Conservation (phyloP, 2,888 invertebrate genomes). For the Meliscaeva auricollis region DNA sequence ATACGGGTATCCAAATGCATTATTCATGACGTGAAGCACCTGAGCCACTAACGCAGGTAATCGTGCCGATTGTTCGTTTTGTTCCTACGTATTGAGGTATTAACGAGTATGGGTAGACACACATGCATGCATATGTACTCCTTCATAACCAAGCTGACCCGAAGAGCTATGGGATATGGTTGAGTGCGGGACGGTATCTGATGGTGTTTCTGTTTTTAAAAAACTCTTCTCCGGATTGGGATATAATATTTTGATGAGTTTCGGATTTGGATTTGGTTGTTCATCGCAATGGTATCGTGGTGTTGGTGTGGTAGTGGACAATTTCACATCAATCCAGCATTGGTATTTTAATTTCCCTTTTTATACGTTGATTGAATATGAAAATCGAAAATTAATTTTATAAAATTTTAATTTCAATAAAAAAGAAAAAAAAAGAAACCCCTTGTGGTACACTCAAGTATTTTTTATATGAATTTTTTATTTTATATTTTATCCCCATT, state of each 20-base stretch:
- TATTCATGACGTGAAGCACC: constrained; percentile 71
- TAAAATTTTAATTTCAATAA: constrained; percentile 42
- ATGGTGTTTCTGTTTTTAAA: not conserved
- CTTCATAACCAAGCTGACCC: not conserved
- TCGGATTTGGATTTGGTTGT: constrained; percentile 70
- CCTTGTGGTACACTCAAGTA: not conserved
- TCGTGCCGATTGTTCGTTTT: constrained; percentile 64
- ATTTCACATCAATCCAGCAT: constrained; percentile 33
- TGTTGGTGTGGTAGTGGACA: constrained; percentile 26
- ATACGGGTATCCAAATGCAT: constrained; percentile 64
- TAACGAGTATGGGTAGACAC: constrained; percentile 5
- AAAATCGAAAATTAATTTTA: constrained; percentile 65
- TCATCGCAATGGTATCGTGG: constrained; percentile 12
- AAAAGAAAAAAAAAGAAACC: constrained; percentile 3
- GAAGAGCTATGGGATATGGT: not conserved
- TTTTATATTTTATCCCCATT: not conserved
- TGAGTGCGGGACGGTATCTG: not conserved
- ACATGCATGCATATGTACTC: not conserved
- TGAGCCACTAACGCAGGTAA: constrained; percentile 73
- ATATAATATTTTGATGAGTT: constrained; percentile 58
- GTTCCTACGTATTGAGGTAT: constrained; percentile 23
- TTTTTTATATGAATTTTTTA: constrained; percentile 36
- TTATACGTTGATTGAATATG: constrained; percentile 75
- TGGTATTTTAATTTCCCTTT: constrained; percentile 76
- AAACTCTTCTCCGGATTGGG: constrained; percentile 64